These are phyloP conservation scores for Tetrax tetrax DNA, from an alignment of 2,113 vertebrate genomes.

Conservation along the genomic window DNA sequence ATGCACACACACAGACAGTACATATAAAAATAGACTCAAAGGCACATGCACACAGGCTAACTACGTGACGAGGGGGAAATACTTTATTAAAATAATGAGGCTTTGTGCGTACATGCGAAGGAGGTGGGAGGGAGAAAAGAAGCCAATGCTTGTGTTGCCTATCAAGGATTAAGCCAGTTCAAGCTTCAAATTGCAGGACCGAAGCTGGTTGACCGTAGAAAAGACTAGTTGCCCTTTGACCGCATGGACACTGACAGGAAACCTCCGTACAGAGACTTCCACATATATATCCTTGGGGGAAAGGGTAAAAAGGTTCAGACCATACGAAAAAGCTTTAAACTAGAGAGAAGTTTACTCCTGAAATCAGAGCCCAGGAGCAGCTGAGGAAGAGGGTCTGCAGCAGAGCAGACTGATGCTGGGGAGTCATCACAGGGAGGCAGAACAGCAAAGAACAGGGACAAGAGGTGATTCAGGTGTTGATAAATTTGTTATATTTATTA, in stretches of 20 bases:
- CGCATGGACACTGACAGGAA: background rate
- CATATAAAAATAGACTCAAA: background rate
- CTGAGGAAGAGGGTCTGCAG: background rate
- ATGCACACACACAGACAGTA: background rate
- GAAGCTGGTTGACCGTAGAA: background rate
- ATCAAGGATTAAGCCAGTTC: background rate
- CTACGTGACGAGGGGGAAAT: conserved; percentile 1
- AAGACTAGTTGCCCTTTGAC: background rate
- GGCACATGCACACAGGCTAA: background rate
- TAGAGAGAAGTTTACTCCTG: background rate
- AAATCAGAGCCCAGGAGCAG: background rate
- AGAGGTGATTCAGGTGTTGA: background rate
- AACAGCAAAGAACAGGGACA: fast-evolving
- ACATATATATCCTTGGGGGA: background rate
- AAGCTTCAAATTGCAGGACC: background rate
- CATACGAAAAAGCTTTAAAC: background rate
- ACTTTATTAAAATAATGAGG: background rate
- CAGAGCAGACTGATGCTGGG: background rate
- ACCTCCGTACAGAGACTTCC: background rate
- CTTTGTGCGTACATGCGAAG: background rate
- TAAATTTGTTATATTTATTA: background rate
- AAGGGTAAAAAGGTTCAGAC: background rate
- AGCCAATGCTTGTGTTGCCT: conserved; percentile 3
- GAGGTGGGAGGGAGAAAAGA: background rate
- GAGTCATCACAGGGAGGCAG: background rate